These are phyloP conservation scores for Drosophila elegans DNA, from an alignment of 1,140 invertebrate species.

Conservation along the genomic window DNA sequence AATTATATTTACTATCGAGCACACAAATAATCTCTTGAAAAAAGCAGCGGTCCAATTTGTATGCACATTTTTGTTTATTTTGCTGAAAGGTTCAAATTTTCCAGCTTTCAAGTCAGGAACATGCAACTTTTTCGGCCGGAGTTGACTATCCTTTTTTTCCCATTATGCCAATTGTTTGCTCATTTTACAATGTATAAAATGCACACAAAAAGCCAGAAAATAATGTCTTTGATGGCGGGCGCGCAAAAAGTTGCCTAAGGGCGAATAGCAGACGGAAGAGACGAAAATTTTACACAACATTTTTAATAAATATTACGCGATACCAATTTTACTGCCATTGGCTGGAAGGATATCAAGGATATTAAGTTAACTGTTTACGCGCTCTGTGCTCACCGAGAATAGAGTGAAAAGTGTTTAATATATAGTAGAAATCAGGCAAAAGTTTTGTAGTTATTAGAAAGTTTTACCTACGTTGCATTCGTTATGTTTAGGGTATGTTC, in stretches of 20 bases:
- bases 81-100: slow-evolving; percentile 18
- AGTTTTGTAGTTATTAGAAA: slow-evolving; percentile 43
- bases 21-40: slow-evolving; percentile 1
- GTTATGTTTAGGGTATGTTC: slow-evolving; percentile 24
- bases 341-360: not conserved
- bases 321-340: slow-evolving; percentile 8
- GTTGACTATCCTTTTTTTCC: slow-evolving; percentile 18
- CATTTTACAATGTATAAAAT: slow-evolving; percentile 67
- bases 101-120: slow-evolving; percentile 22
- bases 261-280: not conserved
- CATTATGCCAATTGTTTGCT: slow-evolving; percentile 73
- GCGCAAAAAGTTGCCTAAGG: slow-evolving; percentile 58
- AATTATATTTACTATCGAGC: not conserved
- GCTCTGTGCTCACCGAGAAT: slow-evolving; percentile 9
- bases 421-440: slow-evolving; percentile 33
- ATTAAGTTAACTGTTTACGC: slow-evolving; percentile 56
- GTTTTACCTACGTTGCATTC: slow-evolving; percentile 72
- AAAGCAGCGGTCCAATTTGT: slow-evolving; percentile 10
- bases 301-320: slow-evolving; percentile 46
- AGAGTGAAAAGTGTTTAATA: slow-evolving; percentile 24
- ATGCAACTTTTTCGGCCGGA: slow-evolving; percentile 36
- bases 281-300: slow-evolving; percentile 16
- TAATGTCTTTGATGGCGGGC: slow-evolving; percentile 66
- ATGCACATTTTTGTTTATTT: slow-evolving; percentile 18
- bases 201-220: slow-evolving; percentile 55